These are phyloP conservation scores for Amphiduros pacificus DNA, from an alignment of 2,888 invertebrate genomes.

Conservation along the genomic window DNA sequence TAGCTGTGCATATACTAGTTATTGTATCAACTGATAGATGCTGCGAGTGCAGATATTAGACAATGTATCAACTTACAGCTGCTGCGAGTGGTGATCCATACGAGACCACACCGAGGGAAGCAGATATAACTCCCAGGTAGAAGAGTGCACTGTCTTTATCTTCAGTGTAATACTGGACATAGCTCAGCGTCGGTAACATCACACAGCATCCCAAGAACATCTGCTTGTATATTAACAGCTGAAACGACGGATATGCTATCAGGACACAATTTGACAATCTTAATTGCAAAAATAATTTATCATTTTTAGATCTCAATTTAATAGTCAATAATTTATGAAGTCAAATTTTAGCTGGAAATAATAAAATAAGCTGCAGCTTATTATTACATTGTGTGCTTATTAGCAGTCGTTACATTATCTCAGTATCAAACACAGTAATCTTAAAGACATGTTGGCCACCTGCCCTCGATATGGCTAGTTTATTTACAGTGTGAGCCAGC, in stretches of 20 bases:
- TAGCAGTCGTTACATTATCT: no score
- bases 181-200: constrained; percentile 21
- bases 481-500: no score
- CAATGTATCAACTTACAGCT: constrained; percentile 12
- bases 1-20: no score
- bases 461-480: no score
- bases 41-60: background rate
- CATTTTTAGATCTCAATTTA: no score
- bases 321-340: no score
- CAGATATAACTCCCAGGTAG: constrained; percentile 11
- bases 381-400: no score
- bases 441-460: no score
- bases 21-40: background rate
- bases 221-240: constrained; percentile 2
- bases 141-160: constrained; percentile 8
- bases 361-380: no score
- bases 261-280: background rate
- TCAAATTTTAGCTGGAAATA: no score
- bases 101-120: constrained; percentile 3
- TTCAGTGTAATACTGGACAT: constrained; percentile 17
- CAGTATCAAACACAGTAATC: no score
- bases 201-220: constrained; percentile 4
- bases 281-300: no score
- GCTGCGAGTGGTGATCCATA: constrained; percentile 21
- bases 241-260: background rate